phyloP scores from a whole-genome alignment of 2,797 vertebrate genomes.

The Zalophus californianus region DNA sequence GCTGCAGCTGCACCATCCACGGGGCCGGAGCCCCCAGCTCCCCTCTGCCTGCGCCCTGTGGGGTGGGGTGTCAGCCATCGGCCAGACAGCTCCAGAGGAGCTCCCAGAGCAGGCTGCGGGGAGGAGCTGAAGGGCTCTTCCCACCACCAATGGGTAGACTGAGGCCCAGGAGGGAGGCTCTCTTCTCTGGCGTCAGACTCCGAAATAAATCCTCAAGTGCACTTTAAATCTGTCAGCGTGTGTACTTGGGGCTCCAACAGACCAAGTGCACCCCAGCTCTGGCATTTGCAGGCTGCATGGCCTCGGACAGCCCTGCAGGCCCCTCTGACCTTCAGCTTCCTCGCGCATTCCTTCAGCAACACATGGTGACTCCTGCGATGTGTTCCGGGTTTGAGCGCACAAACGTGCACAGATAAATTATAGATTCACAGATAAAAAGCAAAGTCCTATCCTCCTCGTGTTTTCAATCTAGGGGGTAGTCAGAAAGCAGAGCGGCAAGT shows the following conservation, averaged over 20 bases:
- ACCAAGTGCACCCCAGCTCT: not conserved
- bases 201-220: not conserved
- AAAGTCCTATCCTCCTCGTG: not conserved
- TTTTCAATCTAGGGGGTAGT: not conserved
- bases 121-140: not conserved
- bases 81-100: not conserved
- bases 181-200: not conserved
- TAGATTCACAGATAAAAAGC: not conserved
- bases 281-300: fast-evolving
- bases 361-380: too few species aligned
- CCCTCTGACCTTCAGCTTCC: not conserved
- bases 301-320: not conserved
- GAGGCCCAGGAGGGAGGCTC: not conserved
- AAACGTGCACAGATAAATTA: not conserved
- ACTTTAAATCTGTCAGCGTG: not conserved
- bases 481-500: not conserved
- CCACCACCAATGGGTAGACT: not conserved
- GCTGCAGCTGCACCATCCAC: not conserved
- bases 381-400: not conserved
- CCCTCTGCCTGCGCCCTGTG: not conserved
- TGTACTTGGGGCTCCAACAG: not conserved
- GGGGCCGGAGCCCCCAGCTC: too few species aligned
- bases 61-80: not conserved
- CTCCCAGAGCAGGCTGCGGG: not conserved
- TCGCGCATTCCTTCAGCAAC: not conserved